Evolutionary conservation across 2,797 vertebrate species (phyloP).

Genomic region (Danio choprae): DNA sequence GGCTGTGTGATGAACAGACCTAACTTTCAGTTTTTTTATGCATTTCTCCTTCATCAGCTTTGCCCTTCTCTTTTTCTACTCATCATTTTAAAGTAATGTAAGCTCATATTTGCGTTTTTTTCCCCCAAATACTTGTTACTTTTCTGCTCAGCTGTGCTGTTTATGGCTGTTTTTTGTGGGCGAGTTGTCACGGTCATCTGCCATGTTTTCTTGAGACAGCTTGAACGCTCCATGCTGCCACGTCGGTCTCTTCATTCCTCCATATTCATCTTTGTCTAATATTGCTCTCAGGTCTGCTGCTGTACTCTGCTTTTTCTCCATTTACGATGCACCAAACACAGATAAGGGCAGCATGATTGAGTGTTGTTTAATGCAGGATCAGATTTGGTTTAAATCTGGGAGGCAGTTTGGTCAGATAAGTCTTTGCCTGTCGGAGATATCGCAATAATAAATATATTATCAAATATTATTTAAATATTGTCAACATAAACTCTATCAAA

Average conservation of each 20-base stretch:
- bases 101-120: neutral
- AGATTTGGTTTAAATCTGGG: slow-evolving; percentile 10
- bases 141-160: neutral
- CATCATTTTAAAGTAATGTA: neutral
- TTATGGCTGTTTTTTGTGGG: slow-evolving; percentile 4
- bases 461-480: neutral
- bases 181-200: slow-evolving; percentile 20
- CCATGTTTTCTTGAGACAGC: slow-evolving; percentile 17
- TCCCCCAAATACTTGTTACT: too few species aligned
- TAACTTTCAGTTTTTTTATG: neutral
- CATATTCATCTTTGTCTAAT: slow-evolving; percentile 29
- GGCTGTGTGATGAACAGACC: slow-evolving; percentile 34
- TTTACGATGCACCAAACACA: slow-evolving; percentile 25
- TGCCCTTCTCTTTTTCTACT: neutral
- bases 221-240: neutral
- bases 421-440: slow-evolving; percentile 1
- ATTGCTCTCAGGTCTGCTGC: slow-evolving; percentile 9
- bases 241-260: neutral
- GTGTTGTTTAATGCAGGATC: slow-evolving; percentile 22
- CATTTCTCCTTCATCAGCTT: neutral
- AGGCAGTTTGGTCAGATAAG: slow-evolving; percentile 20
- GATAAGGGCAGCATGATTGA: slow-evolving; percentile 16
- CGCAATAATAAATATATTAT: neutral
- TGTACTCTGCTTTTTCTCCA: slow-evolving; percentile 3
- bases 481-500: neutral